A percentile compares a stretch with the other conserved stretches of the same genome.
phyloP scores from a whole-genome alignment of 2,888 invertebrate species.

The Andrena praecox region DNA sequence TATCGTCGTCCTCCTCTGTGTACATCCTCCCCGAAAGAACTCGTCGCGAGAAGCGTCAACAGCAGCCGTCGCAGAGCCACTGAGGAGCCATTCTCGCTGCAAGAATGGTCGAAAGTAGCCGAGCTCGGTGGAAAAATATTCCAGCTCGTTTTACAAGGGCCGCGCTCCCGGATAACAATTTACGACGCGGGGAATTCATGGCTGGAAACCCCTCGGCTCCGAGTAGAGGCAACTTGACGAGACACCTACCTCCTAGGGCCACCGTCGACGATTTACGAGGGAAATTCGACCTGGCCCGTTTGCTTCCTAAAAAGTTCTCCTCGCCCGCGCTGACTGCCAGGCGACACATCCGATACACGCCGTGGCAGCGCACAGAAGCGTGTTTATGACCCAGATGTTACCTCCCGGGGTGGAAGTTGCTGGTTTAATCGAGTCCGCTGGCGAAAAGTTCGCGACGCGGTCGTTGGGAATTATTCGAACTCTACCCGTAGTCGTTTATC shows the following conservation, averaged over 20 bases:
- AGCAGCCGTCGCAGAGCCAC: neutral
- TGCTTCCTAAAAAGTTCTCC: neutral
- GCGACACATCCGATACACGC: neutral
- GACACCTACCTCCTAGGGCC: neutral
- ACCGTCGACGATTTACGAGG: constrained; percentile 33
- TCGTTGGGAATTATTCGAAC: neutral
- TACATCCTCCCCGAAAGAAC: neutral
- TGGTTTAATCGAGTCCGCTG: neutral
- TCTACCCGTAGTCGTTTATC: neutral
- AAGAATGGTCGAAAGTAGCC: neutral
- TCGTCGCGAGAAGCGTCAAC: neutral
- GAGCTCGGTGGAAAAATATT: constrained; percentile 4
- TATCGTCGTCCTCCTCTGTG: neutral
- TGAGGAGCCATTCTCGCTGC: neutral
- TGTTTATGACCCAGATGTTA: constrained; percentile 16
- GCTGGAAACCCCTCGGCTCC: neutral
- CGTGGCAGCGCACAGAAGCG: neutral
- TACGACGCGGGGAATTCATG: constrained; percentile 8
- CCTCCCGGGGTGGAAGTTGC: neutral
- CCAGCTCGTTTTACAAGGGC: neutral
- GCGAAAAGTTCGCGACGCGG: neutral
- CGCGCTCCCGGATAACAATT: constrained; percentile 23
- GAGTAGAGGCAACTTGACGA: neutral
- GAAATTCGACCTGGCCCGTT: constrained; percentile 15
- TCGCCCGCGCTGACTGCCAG: neutral